phyloP scores from a whole-genome alignment of 2,888 invertebrate genomes.

The Oxycera nigricornis region DNA sequence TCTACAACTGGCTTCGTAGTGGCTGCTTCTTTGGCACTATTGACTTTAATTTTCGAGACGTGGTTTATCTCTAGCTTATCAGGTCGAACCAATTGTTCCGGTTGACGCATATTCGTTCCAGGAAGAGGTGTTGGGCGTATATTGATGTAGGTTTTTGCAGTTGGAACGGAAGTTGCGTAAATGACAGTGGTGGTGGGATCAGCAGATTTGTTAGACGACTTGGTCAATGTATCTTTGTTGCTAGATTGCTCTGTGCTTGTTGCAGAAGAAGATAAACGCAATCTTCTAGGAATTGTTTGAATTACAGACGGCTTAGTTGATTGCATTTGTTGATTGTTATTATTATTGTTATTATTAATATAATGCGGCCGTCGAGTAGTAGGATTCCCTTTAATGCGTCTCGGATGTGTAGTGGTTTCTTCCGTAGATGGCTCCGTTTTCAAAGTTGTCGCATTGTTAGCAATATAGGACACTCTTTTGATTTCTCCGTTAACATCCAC shows the following conservation, averaged over 20 bases:
- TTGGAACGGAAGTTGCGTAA: slow-evolving; percentile 52
- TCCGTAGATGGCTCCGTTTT: slow-evolving; percentile 54
- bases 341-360: no score
- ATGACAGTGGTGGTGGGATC: slow-evolving; percentile 52
- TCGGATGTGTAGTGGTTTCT: slow-evolving; percentile 59
- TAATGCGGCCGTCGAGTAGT: slow-evolving; percentile 66
- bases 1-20: slow-evolving; percentile 66
- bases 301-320: slow-evolving; percentile 69
- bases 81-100: slow-evolving; percentile 46
- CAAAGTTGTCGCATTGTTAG: slow-evolving; percentile 64
- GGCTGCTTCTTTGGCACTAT: slow-evolving; percentile 40
- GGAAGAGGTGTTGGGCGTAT: slow-evolving; percentile 50
- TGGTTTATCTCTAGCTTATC: slow-evolving; percentile 50
- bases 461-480: slow-evolving; percentile 78
- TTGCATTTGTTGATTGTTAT: no score
- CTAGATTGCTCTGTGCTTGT: slow-evolving; percentile 21
- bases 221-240: not conserved
- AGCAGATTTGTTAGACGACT: not conserved
- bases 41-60: slow-evolving; percentile 46
- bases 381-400: slow-evolving; percentile 60
- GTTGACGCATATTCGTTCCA: slow-evolving; percentile 38
- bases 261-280: slow-evolving; percentile 59
- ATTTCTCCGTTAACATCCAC: slow-evolving; percentile 79
- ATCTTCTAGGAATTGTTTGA: slow-evolving; percentile 69
- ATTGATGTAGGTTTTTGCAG: slow-evolving; percentile 48